Percentiles rank a stretch among this genome's conserved stretches.
Evolutionary conservation across 1,140 invertebrate genomes (phyloP).

Genomic region (Musca domestica): DNA sequence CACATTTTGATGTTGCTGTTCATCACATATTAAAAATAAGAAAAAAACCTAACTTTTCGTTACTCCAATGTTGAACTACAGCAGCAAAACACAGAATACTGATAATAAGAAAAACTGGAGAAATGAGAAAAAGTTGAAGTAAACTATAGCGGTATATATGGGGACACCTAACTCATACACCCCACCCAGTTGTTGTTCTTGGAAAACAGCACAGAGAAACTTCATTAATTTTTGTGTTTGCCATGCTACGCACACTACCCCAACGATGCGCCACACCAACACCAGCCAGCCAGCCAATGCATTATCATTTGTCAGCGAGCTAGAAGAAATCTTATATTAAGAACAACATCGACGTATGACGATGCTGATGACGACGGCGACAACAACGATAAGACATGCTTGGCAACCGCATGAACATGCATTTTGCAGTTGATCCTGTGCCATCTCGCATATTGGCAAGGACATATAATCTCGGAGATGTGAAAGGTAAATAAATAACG

Average conservation of each 20-base stretch:
- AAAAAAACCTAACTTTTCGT: no score
- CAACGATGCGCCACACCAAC: background rate
- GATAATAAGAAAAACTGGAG: background rate
- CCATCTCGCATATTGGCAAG: no score
- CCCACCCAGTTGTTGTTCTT: no score
- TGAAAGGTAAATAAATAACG: no score
- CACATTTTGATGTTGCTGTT: no score
- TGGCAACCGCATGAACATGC: no score
- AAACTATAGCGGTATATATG: background rate
- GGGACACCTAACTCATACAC: background rate
- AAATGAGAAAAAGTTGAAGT: slow-evolving; percentile 2
- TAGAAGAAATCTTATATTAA: slow-evolving; percentile 15
- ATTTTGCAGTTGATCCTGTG: no score
- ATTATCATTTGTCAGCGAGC: slow-evolving; percentile 15
- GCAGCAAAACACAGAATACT: background rate
- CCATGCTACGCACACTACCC: background rate
- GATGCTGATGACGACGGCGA: no score
- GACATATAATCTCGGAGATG: no score
- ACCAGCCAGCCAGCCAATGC: background rate
- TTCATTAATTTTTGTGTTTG: slow-evolving; percentile 19
- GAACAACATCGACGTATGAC: background rate
- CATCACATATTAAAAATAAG: no score
- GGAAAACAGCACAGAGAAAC: background rate
- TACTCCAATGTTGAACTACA: no score
- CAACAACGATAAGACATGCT: no score